phyloP scores from a whole-genome alignment of 2,797 vertebrate species.

The Acipenser transmontanus region DNA sequence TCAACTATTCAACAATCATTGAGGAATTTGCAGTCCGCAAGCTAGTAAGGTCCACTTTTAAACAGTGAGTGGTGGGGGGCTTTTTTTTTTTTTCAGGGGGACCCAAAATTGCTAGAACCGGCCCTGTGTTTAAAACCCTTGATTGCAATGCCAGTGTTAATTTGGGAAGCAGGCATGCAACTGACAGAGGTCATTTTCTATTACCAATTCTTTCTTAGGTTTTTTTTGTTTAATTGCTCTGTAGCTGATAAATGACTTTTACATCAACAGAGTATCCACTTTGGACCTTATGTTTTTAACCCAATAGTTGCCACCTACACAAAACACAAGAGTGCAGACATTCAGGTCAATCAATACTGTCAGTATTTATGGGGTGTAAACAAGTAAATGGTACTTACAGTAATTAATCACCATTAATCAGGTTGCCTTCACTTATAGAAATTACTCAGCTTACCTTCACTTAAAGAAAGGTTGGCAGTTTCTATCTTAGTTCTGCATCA shows the following conservation, averaged over 20 bases:
- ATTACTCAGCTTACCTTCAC: too few relatives aligned
- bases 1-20: too few relatives aligned
- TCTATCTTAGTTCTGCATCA: not conserved
- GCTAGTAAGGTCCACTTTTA: too few relatives aligned
- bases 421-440: conserved; percentile 2
- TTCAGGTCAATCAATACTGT: conserved; percentile 11
- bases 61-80: too few relatives aligned
- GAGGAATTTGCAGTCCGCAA: too few relatives aligned
- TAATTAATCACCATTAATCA: conserved; percentile 15
- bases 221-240: conserved; percentile 1
- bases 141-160: conserved; percentile 12
- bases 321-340: conserved; percentile 9
- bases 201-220: not conserved
- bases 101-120: too few relatives aligned
- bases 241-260: conserved; percentile 8
- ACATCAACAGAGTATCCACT: conserved; percentile 12
- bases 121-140: not conserved
- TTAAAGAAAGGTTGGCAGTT: not conserved
- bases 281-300: not conserved
- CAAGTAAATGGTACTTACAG: conserved; percentile 7
- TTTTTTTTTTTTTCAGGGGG: too few relatives aligned
- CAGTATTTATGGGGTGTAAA: not conserved
- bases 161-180: conserved; percentile 1
- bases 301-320: not conserved
- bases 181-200: conserved; percentile 7